A percentile compares a stretch with the other conserved stretches of the same genome.
phyloP scores from a whole-genome alignment of 2,888 invertebrate species.

The Drosophila neotestacea region DNA sequence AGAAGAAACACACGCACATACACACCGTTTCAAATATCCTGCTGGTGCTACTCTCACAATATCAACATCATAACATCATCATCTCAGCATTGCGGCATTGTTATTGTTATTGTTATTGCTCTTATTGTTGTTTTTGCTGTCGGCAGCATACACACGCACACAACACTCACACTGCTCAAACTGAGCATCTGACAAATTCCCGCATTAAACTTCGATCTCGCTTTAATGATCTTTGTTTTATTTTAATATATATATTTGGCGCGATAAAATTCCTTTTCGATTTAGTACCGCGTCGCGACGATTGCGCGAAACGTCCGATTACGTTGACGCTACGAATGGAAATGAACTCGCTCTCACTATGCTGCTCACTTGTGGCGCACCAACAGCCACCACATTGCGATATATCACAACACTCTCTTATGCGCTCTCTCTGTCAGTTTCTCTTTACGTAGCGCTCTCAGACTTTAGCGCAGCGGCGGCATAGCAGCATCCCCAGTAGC shows the following conservation, averaged over 20 bases:
- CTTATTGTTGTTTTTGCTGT: slow-evolving; percentile 42
- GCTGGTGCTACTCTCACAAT: slow-evolving; percentile 64
- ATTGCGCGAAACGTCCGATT: slow-evolving; percentile 50
- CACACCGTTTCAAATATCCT: slow-evolving; percentile 65
- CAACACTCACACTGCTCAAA: slow-evolving; percentile 2
- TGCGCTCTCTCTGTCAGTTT: slow-evolving; percentile 25
- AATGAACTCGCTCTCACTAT: slow-evolving; percentile 41
- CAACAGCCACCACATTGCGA: slow-evolving; percentile 34
- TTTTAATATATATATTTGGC: slow-evolving; percentile 30
- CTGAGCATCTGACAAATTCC: slow-evolving; percentile 20
- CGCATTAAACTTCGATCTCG: slow-evolving; percentile 52
- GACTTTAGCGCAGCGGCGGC: slow-evolving; percentile 23
- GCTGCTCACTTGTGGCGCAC: slow-evolving; percentile 57
- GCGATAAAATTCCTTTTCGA: slow-evolving; percentile 27
- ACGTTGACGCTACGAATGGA: slow-evolving; percentile 52
- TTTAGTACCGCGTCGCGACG: slow-evolving; percentile 23
- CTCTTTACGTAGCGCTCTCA: slow-evolving; percentile 40
- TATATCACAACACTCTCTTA: slow-evolving; percentile 20
- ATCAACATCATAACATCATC: slow-evolving; percentile 50
- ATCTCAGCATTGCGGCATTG: slow-evolving; percentile 49
- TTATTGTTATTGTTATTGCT: slow-evolving; percentile 47
- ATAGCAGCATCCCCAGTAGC: slow-evolving; percentile 67
- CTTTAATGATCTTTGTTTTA: slow-evolving; percentile 34
- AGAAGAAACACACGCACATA: slow-evolving; percentile 17
- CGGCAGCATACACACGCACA: slow-evolving; percentile 27